These are phyloP conservation scores for Apoderus coryli DNA, from an alignment of 2,888 invertebrate genomes.

Conservation along the genomic window DNA sequence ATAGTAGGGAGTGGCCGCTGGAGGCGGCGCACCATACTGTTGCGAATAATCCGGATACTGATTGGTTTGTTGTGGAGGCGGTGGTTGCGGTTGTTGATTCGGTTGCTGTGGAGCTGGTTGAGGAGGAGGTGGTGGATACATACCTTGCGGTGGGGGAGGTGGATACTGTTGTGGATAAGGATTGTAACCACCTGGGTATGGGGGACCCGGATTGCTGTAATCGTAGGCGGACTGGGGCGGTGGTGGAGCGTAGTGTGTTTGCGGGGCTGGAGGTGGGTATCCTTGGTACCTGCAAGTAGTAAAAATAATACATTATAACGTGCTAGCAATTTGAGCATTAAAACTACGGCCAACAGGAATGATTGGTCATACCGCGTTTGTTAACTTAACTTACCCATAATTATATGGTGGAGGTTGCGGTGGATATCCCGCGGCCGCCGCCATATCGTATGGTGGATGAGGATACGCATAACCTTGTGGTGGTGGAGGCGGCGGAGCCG, in stretches of 20 bases:
- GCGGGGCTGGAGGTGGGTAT: conserved; percentile 10
- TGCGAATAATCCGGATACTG: no score
- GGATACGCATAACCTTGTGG: conserved; percentile 24
- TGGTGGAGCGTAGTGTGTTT: conserved; percentile 11
- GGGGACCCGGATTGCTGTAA: conserved; percentile 10
- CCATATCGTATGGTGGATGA: conserved; percentile 28
- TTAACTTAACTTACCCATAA: no score
- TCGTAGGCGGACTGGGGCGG: conserved; percentile 17
- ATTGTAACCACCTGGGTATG: conserved; percentile 23
- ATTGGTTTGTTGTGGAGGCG: no score
- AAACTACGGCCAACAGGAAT: background rate
- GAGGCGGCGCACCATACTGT: no score
- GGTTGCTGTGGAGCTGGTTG: conserved; percentile 18
- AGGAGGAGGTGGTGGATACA: conserved; percentile 23
- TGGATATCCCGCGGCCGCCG: conserved; percentile 26
- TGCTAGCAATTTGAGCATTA: background rate
- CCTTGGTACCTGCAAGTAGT: conserved; percentile 15
- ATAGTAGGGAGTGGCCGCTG: no score
- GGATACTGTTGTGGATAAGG: conserved; percentile 27
- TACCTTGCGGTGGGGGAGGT: conserved; percentile 24
- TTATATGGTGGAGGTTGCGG: conserved; percentile 22
- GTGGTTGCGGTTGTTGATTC: no score
- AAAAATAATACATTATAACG: background rate
- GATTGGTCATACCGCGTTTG: no score
- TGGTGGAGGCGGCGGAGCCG: conserved; percentile 14